phyloP scores from a whole-genome alignment of 2,888 invertebrate genomes.

The Scaptodrosophila latifasciaeformis region DNA sequence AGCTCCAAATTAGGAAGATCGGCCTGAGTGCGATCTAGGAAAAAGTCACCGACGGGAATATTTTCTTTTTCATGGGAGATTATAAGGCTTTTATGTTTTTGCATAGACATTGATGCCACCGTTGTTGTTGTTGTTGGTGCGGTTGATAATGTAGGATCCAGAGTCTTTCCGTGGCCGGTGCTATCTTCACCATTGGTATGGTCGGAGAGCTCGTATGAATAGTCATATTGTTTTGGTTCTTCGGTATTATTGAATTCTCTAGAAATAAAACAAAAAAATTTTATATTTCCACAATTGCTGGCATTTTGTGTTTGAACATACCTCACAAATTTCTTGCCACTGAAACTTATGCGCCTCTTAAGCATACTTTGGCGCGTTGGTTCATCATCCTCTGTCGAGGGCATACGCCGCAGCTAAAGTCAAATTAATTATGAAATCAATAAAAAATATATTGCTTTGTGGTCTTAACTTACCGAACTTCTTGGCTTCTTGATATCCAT shows the following conservation, averaged over 20 bases:
- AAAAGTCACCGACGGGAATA: background rate
- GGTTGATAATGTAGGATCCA: background rate
- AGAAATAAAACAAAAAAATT: background rate
- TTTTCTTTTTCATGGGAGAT: slow-evolving; percentile 33
- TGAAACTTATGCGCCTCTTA: slow-evolving; percentile 54
- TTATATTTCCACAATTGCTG: no score
- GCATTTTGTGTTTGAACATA: slow-evolving; percentile 13
- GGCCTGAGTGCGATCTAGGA: slow-evolving; percentile 3
- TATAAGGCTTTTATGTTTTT: background rate
- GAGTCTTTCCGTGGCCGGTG: slow-evolving; percentile 10
- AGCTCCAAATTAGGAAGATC: slow-evolving; percentile 30
- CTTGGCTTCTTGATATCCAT: slow-evolving; percentile 39
- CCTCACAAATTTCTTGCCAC: slow-evolving; percentile 52
- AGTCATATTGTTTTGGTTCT: slow-evolving; percentile 36
- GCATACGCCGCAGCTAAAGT: background rate
- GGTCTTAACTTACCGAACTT: slow-evolving; percentile 38
- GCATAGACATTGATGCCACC: background rate
- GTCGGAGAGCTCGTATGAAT: slow-evolving; percentile 55
- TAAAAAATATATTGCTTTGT: background rate
- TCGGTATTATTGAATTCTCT: slow-evolving; percentile 50
- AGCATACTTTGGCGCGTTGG: background rate
- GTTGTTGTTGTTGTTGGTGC: background rate
- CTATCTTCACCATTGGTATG: slow-evolving; percentile 40
- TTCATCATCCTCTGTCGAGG: background rate
- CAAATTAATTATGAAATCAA: no score